Base-by-base conservation (phyloP, 1,140 invertebrate genomes). In the Trichoplusia ni region DNA sequence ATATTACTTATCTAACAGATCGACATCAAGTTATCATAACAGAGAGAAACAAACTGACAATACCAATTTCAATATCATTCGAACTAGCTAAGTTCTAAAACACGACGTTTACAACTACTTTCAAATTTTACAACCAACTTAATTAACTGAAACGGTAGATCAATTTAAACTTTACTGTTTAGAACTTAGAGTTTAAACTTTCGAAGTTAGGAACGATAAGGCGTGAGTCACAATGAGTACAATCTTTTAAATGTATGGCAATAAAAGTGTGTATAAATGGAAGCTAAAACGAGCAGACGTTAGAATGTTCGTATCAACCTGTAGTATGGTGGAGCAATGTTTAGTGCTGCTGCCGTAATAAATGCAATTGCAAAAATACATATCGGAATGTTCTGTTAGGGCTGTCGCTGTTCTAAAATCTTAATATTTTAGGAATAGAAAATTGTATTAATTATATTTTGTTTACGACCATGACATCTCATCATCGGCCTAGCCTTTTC, bases 331-430 rank as follows among this genome's bases (percentile, higher is more conserved):
- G 54, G 19, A 42, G 51, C 35, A 18, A 58, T 58, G 38, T 29
- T 44, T 31, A 42, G 8, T 58, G 25, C 23, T 42, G n/a, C 31
- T 31, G 46, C 46, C 25, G 11, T 9, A 14, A 38, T 56, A 40
- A 56, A 44, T 58, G 54, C 54, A 58, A 31, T 58, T 42, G 37
- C 38, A 42, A 58, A 58, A 58, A 58, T 44, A 58, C 37, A 44
- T 44, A 31, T 29, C 9, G 38, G 23, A 42, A 38, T 2, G 21
- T 56, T 19, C 19, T 25, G 3, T n/a, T 8, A 58, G 54, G 54
- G 54, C 38, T 58, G 54, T 5, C 16, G 13, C 2, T 9, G 40
- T 8, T 9, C 13, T 11, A n/a, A 23, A 3, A 13, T 11, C n/a
- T n/a, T n/a, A n/a, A n/a, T n/a, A n/a, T n/a, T n/a, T n/a, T n/a